phyloP scores from a whole-genome alignment of 2,113 vertebrate genomes.

The Callionymus lyra region DNA sequence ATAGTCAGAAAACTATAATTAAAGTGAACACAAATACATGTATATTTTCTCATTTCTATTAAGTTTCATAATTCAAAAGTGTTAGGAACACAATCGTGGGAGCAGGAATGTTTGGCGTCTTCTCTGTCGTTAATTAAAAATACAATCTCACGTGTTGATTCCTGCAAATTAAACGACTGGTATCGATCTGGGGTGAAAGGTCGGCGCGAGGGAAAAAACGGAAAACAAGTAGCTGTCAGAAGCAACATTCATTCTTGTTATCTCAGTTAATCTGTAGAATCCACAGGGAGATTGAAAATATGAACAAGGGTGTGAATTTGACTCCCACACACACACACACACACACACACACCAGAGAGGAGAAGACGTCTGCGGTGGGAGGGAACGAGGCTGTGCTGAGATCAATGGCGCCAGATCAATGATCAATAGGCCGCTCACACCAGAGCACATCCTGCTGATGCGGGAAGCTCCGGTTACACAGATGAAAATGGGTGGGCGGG shows the following conservation, averaged over 20 bases:
- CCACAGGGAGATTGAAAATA: slow-evolving; percentile 28
- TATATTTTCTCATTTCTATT: too few relatives aligned
- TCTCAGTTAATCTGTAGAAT: slow-evolving; percentile 19
- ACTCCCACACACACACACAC: slow-evolving; percentile 1
- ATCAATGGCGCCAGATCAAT: slow-evolving; percentile 60
- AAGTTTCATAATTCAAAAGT: too few relatives aligned
- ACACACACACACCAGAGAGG: not conserved
- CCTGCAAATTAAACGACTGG: too few relatives aligned
- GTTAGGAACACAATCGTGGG: too few relatives aligned
- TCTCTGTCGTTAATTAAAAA: too few relatives aligned
- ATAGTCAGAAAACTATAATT: too few relatives aligned
- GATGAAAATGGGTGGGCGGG: slow-evolving; percentile 56
- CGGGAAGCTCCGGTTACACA: slow-evolving; percentile 50
- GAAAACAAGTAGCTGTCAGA: slow-evolving; percentile 4
- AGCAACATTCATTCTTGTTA: slow-evolving; percentile 38
- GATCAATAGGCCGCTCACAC: slow-evolving; percentile 59
- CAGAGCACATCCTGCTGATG: slow-evolving; percentile 56
- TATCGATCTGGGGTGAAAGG: too few relatives aligned
- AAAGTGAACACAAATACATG: too few relatives aligned
- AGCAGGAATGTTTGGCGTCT: too few relatives aligned
- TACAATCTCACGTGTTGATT: too few relatives aligned
- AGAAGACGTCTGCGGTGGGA: not conserved
- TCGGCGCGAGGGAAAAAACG: not conserved
- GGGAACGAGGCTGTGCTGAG: slow-evolving; percentile 15
- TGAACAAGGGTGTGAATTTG: slow-evolving; percentile 24